phyloP scores from a whole-genome alignment of 2,888 invertebrate genomes.

The Augochlorella aurata region DNA sequence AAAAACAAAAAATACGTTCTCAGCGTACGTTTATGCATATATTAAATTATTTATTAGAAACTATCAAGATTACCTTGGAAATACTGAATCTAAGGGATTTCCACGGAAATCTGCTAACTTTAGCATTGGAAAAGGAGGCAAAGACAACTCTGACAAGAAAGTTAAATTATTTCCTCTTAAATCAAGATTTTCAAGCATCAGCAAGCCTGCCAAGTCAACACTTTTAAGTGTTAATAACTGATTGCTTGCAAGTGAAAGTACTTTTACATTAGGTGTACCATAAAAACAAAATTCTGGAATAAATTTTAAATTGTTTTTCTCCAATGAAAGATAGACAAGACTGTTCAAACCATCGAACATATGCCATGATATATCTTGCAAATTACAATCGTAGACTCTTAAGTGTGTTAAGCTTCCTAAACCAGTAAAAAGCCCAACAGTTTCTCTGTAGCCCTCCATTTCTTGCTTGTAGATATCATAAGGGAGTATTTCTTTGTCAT shows the following conservation, averaged over 20 bases:
- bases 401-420: constrained; percentile 84
- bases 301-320: constrained; percentile 85
- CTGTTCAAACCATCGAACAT: constrained; percentile 86
- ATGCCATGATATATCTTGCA: constrained; percentile 86
- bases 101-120: constrained; percentile 86
- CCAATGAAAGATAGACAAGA: constrained; percentile 85
- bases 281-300: constrained; percentile 88
- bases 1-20: constrained; percentile 46
- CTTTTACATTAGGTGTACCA: constrained; percentile 86
- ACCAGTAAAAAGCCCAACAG: constrained; percentile 82
- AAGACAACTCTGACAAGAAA: constrained; percentile 86
- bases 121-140: constrained; percentile 87
- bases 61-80: constrained; percentile 81
- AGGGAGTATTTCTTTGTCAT: constrained; percentile 84
- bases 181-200: constrained; percentile 86
- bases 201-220: constrained; percentile 86
- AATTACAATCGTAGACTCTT: constrained; percentile 84
- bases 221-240: constrained; percentile 86
- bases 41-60: background rate
- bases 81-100: constrained; percentile 86
- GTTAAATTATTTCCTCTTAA: constrained; percentile 86
- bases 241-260: constrained; percentile 87
- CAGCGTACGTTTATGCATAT: background rate
- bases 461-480: constrained; percentile 85
- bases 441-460: constrained; percentile 82